Conservation (phyloP, 2,797 vertebrate species). For the Urophycis tenuis region DNA sequence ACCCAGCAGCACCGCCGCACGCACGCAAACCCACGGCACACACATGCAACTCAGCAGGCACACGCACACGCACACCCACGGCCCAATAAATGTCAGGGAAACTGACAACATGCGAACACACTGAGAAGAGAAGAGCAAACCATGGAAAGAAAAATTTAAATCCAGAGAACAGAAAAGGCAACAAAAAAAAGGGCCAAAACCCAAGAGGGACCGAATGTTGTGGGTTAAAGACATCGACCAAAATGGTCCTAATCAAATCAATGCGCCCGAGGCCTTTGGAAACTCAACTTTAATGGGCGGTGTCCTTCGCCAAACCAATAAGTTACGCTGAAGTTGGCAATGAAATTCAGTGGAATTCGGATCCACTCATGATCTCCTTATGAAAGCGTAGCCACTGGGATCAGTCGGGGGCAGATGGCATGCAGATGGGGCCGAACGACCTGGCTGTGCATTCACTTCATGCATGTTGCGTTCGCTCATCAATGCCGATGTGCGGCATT, state of each 20-base stretch:
- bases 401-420: conserved; percentile 20
- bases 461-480: conserved; percentile 30
- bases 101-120: conserved; percentile 50
- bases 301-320: background rate
- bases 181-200: conserved; percentile 22
- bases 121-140: conserved; percentile 40
- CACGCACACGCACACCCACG: conserved; percentile 21
- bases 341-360: conserved; percentile 11
- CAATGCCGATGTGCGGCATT: background rate
- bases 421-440: conserved; percentile 29
- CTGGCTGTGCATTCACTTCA: conserved; percentile 26
- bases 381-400: background rate
- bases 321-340: background rate
- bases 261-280: background rate
- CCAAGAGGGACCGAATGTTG: conserved; percentile 10
- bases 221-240: background rate
- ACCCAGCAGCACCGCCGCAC: background rate
- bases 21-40: background rate
- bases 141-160: conserved; percentile 1
- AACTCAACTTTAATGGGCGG: background rate
- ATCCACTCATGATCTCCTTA: conserved; percentile 27
- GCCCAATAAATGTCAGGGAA: background rate
- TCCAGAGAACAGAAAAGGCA: conserved; percentile 19
- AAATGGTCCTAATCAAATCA: background rate
- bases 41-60: conserved; percentile 1